These are phyloP conservation scores for Lymantria dispar DNA, from an alignment of 2,888 invertebrate species.

Conservation along the genomic window DNA sequence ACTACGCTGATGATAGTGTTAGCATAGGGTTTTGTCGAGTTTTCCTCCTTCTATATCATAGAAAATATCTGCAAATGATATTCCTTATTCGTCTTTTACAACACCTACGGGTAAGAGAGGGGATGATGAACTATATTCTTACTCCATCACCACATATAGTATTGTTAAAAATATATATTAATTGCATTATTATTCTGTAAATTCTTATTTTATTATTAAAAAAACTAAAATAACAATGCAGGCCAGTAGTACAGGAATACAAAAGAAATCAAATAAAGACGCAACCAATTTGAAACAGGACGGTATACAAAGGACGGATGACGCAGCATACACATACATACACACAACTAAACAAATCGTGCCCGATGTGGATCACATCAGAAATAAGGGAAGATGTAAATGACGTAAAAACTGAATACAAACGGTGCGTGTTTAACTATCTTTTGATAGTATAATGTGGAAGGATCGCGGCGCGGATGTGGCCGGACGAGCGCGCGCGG, in stretches of 20 bases:
- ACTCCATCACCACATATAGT: no score
- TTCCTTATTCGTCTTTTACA: no score
- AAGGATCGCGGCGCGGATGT: slow-evolving; percentile 63
- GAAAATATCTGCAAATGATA: no score
- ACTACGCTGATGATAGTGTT: no score
- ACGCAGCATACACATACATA: slow-evolving; percentile 42
- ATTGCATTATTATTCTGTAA: neutral
- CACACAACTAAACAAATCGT: slow-evolving; percentile 39
- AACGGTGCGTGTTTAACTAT: slow-evolving; percentile 43
- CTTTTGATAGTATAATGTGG: slow-evolving; percentile 72
- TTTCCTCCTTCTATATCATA: no score
- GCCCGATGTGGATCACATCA: slow-evolving; percentile 37
- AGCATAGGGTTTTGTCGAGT: no score
- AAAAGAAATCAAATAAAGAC: slow-evolving; percentile 61
- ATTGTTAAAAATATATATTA: neutral
- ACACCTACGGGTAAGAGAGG: no score
- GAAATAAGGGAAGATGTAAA: slow-evolving; percentile 69
- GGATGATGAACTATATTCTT: no score
- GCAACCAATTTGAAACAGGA: slow-evolving; percentile 60
- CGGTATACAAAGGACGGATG: slow-evolving; percentile 52
- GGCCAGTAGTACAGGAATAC: slow-evolving; percentile 48
- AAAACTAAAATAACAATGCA: slow-evolving; percentile 20
- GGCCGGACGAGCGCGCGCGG: slow-evolving; percentile 61
- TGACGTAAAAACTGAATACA: slow-evolving; percentile 45
- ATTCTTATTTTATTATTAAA: neutral